Evolutionary conservation across 92 coral and sea anemone species (phyloP).

Genomic region (Epizoanthus illoricatus): DNA sequence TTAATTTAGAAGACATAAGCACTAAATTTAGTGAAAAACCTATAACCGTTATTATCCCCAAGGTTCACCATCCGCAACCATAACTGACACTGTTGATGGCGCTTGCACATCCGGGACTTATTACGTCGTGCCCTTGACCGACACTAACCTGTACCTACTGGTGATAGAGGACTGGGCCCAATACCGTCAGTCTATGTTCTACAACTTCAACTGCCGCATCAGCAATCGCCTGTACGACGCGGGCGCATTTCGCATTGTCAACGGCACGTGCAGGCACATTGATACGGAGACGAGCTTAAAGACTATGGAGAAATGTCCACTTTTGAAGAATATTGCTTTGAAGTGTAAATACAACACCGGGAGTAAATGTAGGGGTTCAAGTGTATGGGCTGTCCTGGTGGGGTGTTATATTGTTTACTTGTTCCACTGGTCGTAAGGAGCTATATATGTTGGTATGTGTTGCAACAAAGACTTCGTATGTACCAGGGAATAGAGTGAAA

Average conservation of each 20-base stretch:
- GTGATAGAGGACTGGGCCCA: constrained; percentile 97
- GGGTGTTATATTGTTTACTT: not conserved
- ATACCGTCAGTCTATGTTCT: constrained; percentile 88
- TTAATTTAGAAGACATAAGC: not conserved
- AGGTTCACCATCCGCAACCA: constrained; percentile 64
- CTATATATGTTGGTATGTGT: too few relatives aligned
- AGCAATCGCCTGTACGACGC: constrained; percentile 95
- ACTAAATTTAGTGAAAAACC: not conserved
- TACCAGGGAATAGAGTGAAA: too few relatives aligned
- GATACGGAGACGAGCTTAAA: constrained; percentile 66
- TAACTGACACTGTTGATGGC: constrained; percentile 80
- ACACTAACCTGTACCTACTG: constrained; percentile 84
- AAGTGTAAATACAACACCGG: constrained; percentile 83
- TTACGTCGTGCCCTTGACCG: constrained; percentile 82
- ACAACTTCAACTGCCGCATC: constrained; percentile 97
- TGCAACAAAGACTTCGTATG: too few relatives aligned
- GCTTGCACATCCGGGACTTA: constrained; percentile 92
- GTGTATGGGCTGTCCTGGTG: not conserved
- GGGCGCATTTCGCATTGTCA: constrained; percentile 96
- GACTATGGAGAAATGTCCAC: constrained; percentile 87
- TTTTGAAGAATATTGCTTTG: constrained; percentile 69
- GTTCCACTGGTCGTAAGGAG: not conserved
- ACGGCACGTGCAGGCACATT: constrained; percentile 96
- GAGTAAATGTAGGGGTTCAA: not conserved
- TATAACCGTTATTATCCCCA: not conserved